A percentile compares a stretch with the other conserved stretches of the same genome.
Conservation (phyloP, 2,113 vertebrate genomes). For the Rhadina sibilatrix region DNA sequence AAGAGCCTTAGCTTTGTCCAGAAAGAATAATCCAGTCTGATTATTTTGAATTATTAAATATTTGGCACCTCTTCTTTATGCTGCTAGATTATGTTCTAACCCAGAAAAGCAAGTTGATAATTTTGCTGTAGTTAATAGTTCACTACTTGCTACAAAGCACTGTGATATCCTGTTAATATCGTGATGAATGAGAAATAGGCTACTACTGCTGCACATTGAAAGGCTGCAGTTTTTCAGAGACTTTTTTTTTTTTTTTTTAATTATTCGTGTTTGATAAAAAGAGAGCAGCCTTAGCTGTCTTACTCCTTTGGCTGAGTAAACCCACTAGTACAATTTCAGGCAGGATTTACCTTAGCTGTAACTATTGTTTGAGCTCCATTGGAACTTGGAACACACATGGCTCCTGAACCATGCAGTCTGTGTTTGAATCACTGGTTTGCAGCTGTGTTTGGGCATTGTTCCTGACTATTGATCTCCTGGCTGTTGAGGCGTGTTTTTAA, state of each 20-base stretch:
- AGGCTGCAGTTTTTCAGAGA: background rate
- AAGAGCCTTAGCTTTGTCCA: background rate
- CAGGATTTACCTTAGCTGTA: background rate
- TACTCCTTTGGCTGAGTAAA: background rate
- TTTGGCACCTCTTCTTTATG: background rate
- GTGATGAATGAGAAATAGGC: background rate
- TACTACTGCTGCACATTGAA: background rate
- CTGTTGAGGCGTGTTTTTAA: no score
- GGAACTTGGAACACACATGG: background rate
- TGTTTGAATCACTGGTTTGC: background rate
- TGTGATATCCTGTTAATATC: background rate
- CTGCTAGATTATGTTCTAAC: background rate
- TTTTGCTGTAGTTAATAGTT: conserved; percentile 9
- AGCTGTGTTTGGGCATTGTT: background rate
- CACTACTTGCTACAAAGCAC: background rate
- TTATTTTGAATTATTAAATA: background rate
- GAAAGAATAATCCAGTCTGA: background rate
- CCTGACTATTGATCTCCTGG: background rate
- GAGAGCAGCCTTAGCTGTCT: background rate
- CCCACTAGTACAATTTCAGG: background rate
- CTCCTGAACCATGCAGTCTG: background rate
- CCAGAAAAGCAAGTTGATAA: background rate
- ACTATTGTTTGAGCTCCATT: background rate
- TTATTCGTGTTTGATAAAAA: background rate
- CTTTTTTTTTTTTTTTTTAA: no score